Evolutionary conservation across 2,797 vertebrate species (phyloP), one percentile per base, ranked within the genome.

Genomic region (Trachurus trachurus): DNA sequence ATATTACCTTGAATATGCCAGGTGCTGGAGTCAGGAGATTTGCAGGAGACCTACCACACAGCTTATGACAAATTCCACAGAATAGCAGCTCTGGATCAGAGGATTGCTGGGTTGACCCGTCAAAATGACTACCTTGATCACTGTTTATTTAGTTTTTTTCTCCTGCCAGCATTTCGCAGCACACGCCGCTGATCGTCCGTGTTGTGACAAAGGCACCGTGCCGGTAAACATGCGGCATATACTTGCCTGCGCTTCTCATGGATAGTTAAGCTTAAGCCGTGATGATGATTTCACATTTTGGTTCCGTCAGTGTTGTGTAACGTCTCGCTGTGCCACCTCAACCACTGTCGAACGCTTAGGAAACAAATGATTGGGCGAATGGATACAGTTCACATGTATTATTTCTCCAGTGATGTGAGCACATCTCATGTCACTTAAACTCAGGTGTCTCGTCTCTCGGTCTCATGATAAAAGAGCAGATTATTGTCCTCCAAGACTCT

Each of bases 1-100:
- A 19, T 6, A 10, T 53, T 0, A 37, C 12, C n/a, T 22, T 63
- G 22, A 63, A n/a, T 49, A 26, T 61, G 22, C 6, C 45, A 39
- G 26, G 44, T 42, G 21, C 40, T 47, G 70, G 66, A 81, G 82
- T 74, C 71, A 78, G 83, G 60, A 73, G 71, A 37, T 68, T 66
- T 84, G 31, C 34, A 58, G 52, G 34, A 63, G 54, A 81, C 59
- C 58, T n/a, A 47, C 64, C 34, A 11, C 59, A 66, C 56, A 64
- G 54, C 56, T 47, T 50, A 66, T 58, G 58, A 53, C 50, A 68
- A 56, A 72, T 65, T 78, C 37, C 47, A 76, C 74, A 60, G 45
- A 80, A 74, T 49, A 57, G 39, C 74, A 42, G 12, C 69, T 52
- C 29, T 66, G 64, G 54, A 74, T 85, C 50, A 60, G 58, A 73